phyloP scores from a whole-genome alignment of 2,888 invertebrate species.

The Polyommatus icarus region DNA sequence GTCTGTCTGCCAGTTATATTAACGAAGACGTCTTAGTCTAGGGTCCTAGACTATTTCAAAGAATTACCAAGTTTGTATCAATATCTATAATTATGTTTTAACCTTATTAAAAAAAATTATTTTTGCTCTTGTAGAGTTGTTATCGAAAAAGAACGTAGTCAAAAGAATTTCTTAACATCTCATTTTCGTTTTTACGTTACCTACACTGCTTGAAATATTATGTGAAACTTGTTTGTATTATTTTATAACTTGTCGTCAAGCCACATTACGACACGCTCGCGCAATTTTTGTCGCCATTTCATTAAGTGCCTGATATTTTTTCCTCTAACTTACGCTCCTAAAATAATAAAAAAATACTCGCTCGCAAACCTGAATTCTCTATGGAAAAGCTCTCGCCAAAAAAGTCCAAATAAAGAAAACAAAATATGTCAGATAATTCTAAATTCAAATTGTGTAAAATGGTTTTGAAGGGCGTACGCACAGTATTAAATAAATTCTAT shows the following conservation, averaged over 20 bases:
- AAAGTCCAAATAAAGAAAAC: too few relatives aligned
- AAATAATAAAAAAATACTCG: not conserved
- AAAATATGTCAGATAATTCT: too few relatives aligned
- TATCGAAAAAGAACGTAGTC: not conserved
- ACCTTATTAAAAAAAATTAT: too few relatives aligned
- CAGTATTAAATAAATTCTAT: too few relatives aligned
- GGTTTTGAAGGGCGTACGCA: too few relatives aligned
- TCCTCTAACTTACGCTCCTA: not conserved
- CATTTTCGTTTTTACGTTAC: not conserved
- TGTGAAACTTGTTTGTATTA: constrained; percentile 3
- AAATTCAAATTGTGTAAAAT: too few relatives aligned
- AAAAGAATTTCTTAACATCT: not conserved
- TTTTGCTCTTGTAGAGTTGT: not conserved
- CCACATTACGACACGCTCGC: not conserved
- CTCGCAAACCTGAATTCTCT: not conserved
- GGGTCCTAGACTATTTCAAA: too few relatives aligned
- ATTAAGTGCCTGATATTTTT: not conserved
- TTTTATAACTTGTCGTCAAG: not conserved
- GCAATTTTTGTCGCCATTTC: not conserved
- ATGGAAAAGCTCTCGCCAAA: not conserved
- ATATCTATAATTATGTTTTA: too few relatives aligned
- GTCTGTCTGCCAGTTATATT: too few relatives aligned
- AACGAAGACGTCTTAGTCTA: too few relatives aligned
- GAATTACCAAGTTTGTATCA: too few relatives aligned
- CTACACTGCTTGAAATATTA: not conserved